A percentile compares a stretch with the other conserved stretches of the same genome.
These are phyloP conservation scores for Leptinotarsa texana DNA, from an alignment of 1,140 invertebrate genomes.

Conservation along the genomic window DNA sequence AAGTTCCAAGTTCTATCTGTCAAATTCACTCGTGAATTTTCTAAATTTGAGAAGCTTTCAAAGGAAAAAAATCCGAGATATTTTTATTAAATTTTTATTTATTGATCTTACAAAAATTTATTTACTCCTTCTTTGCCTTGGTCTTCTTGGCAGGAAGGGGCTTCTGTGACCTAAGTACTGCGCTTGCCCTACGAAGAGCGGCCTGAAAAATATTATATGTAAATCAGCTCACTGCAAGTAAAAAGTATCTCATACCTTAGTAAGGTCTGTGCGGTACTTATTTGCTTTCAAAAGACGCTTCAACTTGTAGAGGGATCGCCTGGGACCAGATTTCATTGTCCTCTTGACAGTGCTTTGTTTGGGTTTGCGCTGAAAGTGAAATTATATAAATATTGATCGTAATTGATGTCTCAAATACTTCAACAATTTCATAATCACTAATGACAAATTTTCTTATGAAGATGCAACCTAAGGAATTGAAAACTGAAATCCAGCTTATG, in stretches of 20 bases:
- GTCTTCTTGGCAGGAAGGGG: constrained; percentile 76
- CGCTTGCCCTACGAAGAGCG: constrained; percentile 86
- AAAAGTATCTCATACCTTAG: constrained; percentile 65
- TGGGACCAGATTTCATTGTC: constrained; percentile 82
- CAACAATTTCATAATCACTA: too few relatives aligned
- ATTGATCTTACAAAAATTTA: constrained; percentile 16
- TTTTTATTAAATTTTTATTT: constrained; percentile 16
- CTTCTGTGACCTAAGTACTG: constrained; percentile 87
- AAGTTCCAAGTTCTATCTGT: too few relatives aligned
- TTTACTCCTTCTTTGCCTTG: constrained; percentile 76
- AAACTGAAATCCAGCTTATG: too few relatives aligned
- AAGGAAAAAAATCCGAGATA: background rate
- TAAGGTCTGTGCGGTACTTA: constrained; percentile 86
- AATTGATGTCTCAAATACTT: background rate
- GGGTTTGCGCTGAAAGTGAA: constrained; percentile 67
- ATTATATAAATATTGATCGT: constrained; percentile 19
- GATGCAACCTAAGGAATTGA: background rate
- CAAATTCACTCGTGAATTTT: too few relatives aligned
- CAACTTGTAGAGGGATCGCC: constrained; percentile 81
- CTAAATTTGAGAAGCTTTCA: background rate
- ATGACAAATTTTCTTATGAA: background rate
- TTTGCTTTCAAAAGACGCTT: constrained; percentile 77
- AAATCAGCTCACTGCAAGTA: constrained; percentile 30
- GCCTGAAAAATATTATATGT: constrained; percentile 61
- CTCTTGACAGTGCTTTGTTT: constrained; percentile 71